Evolutionary conservation across 2,113 vertebrate genomes (phyloP), one percentile per base, ranked within the genome.

Genomic region (Grus americana): DNA sequence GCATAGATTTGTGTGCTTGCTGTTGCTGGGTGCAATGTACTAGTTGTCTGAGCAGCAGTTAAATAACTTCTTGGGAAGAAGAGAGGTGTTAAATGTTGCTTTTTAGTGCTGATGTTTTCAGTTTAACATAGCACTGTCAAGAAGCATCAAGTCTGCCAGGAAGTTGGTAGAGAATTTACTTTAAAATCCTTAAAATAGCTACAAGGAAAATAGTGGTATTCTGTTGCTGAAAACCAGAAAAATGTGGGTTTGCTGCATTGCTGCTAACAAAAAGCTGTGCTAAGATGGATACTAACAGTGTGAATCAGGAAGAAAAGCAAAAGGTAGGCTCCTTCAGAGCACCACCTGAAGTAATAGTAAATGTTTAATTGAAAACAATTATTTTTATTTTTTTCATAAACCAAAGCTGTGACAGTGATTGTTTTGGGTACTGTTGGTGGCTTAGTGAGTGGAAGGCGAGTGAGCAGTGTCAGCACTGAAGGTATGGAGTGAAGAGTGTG

Each of bases 41-140:
- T 59, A 17, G n/a, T 72, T 76, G 85, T 87, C 70, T 59, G 21
- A 92, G 75, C 79, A 76, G 61, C 63, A 95, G 54, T 84, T 73
- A 50, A 78, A 42, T 84, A 74, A 84, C 65, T 34, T 82, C 7
- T 38, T 62, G 34, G 79, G n/a, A 49, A 29, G 58, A 81, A 85
- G 54, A 65, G 21, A 29, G 6, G 1, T 81, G 30, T 59, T 83
- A 62, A 91, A 75, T 82, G 66, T 82, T 91, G 46, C 34, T 79
- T 92, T 91, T 92, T 75, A 88, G n/a, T 91, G 54, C 54, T 79
- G 57, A 55, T 86, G 50, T 71, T 96, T 94, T 87, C 54, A 89
- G 34, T 71, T 86, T 57, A 85, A 71, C 10, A 1, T 40, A 86
- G 61, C 38, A 20, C 73, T 89, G 52, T 92, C 83, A 73, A 47